Evolutionary conservation across 2,888 invertebrate species (phyloP).

Genomic region (Trisateles emortualis): DNA sequence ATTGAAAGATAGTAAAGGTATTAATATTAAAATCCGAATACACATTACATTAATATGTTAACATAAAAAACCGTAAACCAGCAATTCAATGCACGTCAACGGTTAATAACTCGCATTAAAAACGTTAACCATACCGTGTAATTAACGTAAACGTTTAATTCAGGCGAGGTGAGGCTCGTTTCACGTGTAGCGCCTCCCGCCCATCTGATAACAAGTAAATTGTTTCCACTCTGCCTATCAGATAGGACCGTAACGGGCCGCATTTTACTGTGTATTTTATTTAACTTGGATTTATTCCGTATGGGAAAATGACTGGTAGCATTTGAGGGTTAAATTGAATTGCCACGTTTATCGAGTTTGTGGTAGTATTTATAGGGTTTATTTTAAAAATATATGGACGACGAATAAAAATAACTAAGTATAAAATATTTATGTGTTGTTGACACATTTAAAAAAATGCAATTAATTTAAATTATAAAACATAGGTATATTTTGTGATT

Average conservation of each 20-base stretch:
- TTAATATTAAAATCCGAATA: no score
- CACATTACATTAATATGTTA: constrained; percentile 3
- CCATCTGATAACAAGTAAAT: constrained; percentile 82
- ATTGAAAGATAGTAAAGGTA: no score
- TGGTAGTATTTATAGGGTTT: not conserved
- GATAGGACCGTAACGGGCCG: constrained; percentile 64
- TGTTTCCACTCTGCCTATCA: constrained; percentile 81
- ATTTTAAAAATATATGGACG: no score
- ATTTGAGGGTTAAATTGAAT: constrained; percentile 1
- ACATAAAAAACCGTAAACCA: constrained; percentile 31
- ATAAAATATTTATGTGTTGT: no score
- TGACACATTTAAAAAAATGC: no score
- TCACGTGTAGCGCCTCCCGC: constrained; percentile 55
- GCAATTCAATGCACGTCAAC: constrained; percentile 30
- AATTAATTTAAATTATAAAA: no score
- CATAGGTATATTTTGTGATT: no score
- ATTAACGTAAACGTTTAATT: constrained; percentile 59
- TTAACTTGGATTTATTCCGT: constrained; percentile 14
- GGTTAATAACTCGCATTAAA: constrained; percentile 44
- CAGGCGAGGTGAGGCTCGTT: constrained; percentile 51
- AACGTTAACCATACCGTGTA: constrained; percentile 49
- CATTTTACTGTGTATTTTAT: constrained; percentile 35
- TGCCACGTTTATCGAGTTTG: not conserved
- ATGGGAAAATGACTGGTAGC: not conserved
- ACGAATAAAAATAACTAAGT: no score